Conservation (phyloP, 2,888 invertebrate species). For the Xylophagus ater region DNA sequence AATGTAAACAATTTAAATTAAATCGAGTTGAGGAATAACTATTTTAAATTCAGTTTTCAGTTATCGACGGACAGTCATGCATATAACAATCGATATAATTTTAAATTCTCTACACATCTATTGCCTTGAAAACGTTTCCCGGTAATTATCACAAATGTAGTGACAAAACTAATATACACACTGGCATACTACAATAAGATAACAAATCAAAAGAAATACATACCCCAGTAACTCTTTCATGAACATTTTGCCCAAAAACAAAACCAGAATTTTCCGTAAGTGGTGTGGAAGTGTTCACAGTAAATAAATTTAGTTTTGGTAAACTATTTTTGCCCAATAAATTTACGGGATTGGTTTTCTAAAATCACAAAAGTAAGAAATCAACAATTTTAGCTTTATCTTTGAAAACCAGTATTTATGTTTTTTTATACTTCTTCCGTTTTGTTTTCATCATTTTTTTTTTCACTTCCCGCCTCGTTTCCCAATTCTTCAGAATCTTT, state of each 20-base stretch:
- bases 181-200: no score
- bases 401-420: background rate
- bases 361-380: background rate
- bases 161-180: no score
- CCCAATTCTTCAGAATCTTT: slow-evolving; percentile 2
- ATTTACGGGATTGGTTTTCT: slow-evolving; percentile 27
- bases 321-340: slow-evolving; percentile 35
- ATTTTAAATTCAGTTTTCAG: no score
- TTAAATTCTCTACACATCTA: no score
- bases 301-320: slow-evolving; percentile 34
- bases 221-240: slow-evolving; percentile 66
- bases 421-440: background rate
- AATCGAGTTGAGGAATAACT: no score
- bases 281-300: slow-evolving; percentile 33
- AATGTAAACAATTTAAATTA: no score
- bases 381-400: background rate
- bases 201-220: no score
- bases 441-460: background rate
- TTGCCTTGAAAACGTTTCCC: no score
- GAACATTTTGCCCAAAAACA: slow-evolving; percentile 86
- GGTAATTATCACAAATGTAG: no score
- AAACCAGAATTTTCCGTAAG: slow-evolving; percentile 53
- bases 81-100: background rate
- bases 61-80: no score
- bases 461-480: background rate